Base-by-base conservation (phyloP, 1,140 invertebrate genomes). In the Cyphomyrmex costatus region DNA sequence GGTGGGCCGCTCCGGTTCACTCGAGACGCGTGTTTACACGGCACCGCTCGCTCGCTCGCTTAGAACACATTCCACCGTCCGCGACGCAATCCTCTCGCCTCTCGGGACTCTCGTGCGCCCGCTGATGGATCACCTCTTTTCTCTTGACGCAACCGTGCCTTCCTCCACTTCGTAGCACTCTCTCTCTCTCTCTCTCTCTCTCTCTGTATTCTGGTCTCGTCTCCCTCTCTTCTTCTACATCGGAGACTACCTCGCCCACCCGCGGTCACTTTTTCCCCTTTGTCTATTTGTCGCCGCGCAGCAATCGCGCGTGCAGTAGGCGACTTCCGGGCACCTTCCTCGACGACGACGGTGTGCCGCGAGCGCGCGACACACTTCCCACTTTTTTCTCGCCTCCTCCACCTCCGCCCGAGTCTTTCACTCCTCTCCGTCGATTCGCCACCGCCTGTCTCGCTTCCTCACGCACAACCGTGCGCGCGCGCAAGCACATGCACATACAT, bases 281-380 rank as follows among this genome's bases (percentile, higher is more conserved):
- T 66, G 46, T 85, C 70, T 58, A 61, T 60, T 74, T 30, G 61
- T 53, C 66, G 58, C 49, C n/a, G 16, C 6, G 14, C 53, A 49
- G n/a, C 53, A 56, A 8, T 42, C 53, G 27, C n/a, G 68, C 61
- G 82, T 84, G 68, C 63, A 90, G 71, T 86, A 84, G 60, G 82
- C 60, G 79, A 90, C 79, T 87, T 88, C 66, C 85, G 68, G 79
- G 61, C 71, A 82, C 76, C 24, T 80, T 80, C 42, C 60, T 79
- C 77, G 56, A 56, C 46, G 79, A 82, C 66, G 79, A 51, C 42
- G 19, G 27, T 56, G 30, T 24, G 19, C 49, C 63, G 78, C 78
- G 78, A 61, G 58, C 63, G 73, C 66, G 51, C 89, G 86, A 89
- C 88, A 89, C 89, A 87, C 89, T 90, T 90, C 83, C 83, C 70